Evolutionary conservation across 2,797 vertebrate genomes (phyloP).

Genomic region (Anolis apletophallus): DNA sequence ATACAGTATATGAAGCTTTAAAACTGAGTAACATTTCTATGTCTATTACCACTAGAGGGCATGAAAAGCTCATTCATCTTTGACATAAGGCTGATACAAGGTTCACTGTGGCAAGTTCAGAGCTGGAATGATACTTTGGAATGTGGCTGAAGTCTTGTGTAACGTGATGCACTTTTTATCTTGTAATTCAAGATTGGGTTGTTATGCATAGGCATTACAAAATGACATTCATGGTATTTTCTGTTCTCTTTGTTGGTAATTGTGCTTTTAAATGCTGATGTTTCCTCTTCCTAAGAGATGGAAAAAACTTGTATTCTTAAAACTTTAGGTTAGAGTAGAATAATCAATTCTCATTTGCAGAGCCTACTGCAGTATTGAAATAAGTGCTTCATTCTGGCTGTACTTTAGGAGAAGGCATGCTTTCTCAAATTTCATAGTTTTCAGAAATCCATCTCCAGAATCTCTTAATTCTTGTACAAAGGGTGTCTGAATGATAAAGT

Average conservation of each 20-base stretch:
- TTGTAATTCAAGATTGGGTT: not conserved
- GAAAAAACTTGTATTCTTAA: not conserved
- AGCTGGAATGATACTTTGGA: constrained; percentile 6
- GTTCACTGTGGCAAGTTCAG: not conserved
- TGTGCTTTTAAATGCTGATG: not conserved
- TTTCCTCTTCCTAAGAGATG: not conserved
- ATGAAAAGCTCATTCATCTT: not conserved
- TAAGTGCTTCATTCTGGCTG: too few species aligned
- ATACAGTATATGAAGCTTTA: not conserved
- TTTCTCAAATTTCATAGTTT: not conserved
- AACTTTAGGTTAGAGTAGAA: not conserved
- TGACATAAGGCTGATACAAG: not conserved
- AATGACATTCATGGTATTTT: not conserved
- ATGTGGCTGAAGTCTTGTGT: not conserved
- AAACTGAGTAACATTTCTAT: not conserved
- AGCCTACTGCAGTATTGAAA: not conserved
- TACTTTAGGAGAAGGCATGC: not conserved
- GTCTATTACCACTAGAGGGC: not conserved
- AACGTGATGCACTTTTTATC: not conserved
- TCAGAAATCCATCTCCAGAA: not conserved
- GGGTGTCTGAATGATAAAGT: not conserved
- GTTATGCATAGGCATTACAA: not conserved
- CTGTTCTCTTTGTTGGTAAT: not conserved
- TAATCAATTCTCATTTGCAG: not conserved
- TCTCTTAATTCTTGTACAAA: not conserved